A percentile compares a stretch with the other conserved stretches of the same genome.
Conservation (phyloP, 2,888 invertebrate genomes). For the Plemyria rubiginata region DNA sequence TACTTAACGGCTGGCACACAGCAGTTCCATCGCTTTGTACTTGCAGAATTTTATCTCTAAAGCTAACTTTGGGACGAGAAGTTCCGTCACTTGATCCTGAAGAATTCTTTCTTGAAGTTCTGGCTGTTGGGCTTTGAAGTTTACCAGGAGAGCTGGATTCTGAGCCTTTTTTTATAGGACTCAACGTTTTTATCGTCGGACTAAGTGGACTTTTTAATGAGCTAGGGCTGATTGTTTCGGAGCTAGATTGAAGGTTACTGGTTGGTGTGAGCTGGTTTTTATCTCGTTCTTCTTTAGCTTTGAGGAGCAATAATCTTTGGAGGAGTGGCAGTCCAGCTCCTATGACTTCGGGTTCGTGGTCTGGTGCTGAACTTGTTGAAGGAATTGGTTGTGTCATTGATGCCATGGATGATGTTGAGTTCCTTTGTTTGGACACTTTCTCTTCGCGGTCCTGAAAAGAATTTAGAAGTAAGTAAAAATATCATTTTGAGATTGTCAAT, state of each 20-base stretch:
- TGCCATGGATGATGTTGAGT: constrained; percentile 66
- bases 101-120: constrained; percentile 79
- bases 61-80: constrained; percentile 85
- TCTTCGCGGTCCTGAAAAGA: constrained; percentile 76
- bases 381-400: constrained; percentile 85
- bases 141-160: constrained; percentile 81
- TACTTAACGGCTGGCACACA: constrained; percentile 74
- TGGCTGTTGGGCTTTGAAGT: constrained; percentile 76
- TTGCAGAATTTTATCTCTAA: constrained; percentile 86
- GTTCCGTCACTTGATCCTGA: constrained; percentile 76
- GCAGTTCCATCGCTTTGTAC: constrained; percentile 82
- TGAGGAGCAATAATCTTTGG: constrained; percentile 89
- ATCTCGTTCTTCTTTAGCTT: constrained; percentile 89
- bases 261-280: constrained; percentile 75
- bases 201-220: constrained; percentile 81
- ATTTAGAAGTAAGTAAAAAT: background rate
- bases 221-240: constrained; percentile 80
- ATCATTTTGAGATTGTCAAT: no score
- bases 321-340: constrained; percentile 90
- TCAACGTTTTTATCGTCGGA: constrained; percentile 78
- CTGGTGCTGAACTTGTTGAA: constrained; percentile 85
- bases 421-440: constrained; percentile 78
- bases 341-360: constrained; percentile 86
- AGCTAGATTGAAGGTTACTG: constrained; percentile 80
- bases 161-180: constrained; percentile 79